Evolutionary conservation across 35 echinoderm and acorn worm genomes (phyloP).

Genomic region (Ophioderma brevispina): DNA sequence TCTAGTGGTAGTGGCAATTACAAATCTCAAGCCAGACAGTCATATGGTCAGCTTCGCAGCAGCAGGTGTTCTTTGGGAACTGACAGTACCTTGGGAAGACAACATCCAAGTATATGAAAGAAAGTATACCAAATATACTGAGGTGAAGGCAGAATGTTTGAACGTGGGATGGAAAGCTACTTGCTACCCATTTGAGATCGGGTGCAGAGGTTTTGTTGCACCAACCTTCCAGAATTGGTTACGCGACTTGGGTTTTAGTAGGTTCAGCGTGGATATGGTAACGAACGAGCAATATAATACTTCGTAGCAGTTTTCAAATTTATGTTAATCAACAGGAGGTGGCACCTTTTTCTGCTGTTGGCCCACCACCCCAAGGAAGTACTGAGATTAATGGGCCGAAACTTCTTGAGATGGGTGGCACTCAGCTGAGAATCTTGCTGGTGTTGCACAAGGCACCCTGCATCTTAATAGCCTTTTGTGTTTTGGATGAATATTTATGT

Average conservation of each 20-base stretch:
- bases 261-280: constrained; percentile 21
- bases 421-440: constrained; percentile 16
- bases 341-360: constrained; percentile 9
- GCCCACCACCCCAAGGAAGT: constrained; percentile 27
- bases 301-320: too few relatives aligned
- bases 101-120: constrained; percentile 12
- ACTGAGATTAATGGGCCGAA: constrained; percentile 44
- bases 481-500: too few relatives aligned
- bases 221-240: not conserved
- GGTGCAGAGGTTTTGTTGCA: not conserved
- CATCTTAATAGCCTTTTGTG: too few relatives aligned
- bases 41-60: not conserved
- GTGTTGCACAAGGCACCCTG: too few relatives aligned
- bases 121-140: not conserved
- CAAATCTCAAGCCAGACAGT: constrained; percentile 2
- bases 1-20: constrained; percentile 7
- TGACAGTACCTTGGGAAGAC: constrained; percentile 18
- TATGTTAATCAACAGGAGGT: not conserved
- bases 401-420: constrained; percentile 16
- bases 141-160: not conserved
- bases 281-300: not conserved
- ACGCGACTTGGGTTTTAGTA: not conserved
- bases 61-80: not conserved
- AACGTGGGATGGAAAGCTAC: not conserved
- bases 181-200: constrained; percentile 14